Base-by-base conservation (phyloP, 2,888 invertebrate species). In the Brachyptera risi region DNA sequence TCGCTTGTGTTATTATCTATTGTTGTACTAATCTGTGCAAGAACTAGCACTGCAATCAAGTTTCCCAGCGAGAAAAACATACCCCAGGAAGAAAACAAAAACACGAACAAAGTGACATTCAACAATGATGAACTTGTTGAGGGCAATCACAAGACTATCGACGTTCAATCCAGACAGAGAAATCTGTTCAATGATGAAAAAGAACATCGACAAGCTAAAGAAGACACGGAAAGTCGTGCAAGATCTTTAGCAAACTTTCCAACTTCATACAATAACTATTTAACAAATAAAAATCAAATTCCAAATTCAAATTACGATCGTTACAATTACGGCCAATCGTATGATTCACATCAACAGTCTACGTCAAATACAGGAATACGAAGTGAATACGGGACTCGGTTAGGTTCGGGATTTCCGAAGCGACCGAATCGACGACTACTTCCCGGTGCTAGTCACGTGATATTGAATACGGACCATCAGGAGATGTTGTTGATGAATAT, bases 401-500 rank as follows among this genome's bases (percentile, higher is more conserved):
- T 35, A 21, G 35, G 37, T 15, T 2, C 37, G 3, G 23, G 37
- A 11, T 54, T 54, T 13, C 35, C 54, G 21, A 54, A 31, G 24
- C 15, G 35, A 38, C 47, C 42, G 31, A 57, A 42, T 13, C 17
- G 27, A 15, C 17, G 60, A 17, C 23, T 26, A 31, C 40, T 40
- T 31, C 44, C 44, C 11, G 60, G 37, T 13, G 40, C 31, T 3
- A 37, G 11, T 11, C 40, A 37, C 24, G 23, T 23, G 26, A n/a
- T 26, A 37, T 23, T 26, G 38, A 17, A 38, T n/a, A 24, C 40
- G 13, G 42, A 42, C 5, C 51, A 63, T 24, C 63, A 63, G 38
- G 58, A 51, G 38, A 40, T 17, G 23, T 11, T 63, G 31, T 50
- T 63, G 17, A 27, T 61, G 59, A 49, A 61, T 7, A 58, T 58